Conservation (phyloP, 2,888 invertebrate species). For the Thera britannica region DNA sequence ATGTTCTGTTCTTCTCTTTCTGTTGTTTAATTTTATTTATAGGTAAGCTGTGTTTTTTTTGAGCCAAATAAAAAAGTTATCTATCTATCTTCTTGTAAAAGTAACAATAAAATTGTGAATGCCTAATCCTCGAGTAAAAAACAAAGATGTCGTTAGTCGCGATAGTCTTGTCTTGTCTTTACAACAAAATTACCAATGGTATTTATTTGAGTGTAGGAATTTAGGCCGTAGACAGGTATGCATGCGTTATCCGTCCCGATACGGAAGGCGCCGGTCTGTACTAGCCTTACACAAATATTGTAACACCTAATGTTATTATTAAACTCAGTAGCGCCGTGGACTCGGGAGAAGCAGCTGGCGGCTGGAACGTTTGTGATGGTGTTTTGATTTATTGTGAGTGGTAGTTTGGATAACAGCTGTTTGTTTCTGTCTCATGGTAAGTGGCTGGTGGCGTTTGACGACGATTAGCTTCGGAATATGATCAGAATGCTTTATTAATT, state of each 20-base stretch:
- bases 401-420: background rate
- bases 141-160: background rate
- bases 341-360: conserved; percentile 47
- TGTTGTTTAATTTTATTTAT: too few relatives aligned
- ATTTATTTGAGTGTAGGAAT: conserved; percentile 14
- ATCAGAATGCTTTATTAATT: background rate
- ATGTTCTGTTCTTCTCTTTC: too few relatives aligned
- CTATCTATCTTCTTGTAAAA: too few relatives aligned
- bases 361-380: conserved; percentile 32
- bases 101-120: background rate
- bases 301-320: conserved; percentile 78
- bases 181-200: conserved; percentile 4
- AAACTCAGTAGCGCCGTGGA: conserved; percentile 69
- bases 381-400: conserved; percentile 22
- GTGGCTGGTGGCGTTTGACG: background rate
- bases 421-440: conserved; percentile 20
- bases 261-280: conserved; percentile 27
- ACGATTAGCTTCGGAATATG: background rate
- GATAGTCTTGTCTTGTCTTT: conserved; percentile 7
- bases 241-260: conserved; percentile 8
- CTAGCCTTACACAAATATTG: conserved; percentile 62
- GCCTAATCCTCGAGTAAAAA: background rate
- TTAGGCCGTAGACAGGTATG: conserved; percentile 29
- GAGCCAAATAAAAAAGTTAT: too few relatives aligned
- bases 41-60: too few relatives aligned